Conservation (phyloP, 2,113 vertebrate genomes). For the Petroica traversi region DNA sequence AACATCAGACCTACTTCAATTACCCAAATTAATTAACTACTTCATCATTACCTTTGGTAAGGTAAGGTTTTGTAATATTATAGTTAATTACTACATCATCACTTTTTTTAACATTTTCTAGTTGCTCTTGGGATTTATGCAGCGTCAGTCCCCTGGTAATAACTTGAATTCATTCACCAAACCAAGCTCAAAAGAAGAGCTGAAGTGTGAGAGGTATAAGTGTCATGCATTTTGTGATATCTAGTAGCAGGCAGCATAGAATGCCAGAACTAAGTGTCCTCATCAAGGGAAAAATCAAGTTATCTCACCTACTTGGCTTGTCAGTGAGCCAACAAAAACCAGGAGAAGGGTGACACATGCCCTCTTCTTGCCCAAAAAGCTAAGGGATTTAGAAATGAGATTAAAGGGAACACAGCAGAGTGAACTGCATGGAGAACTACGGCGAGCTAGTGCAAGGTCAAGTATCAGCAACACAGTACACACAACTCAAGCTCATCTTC, state of each 20-base stretch:
- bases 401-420: background rate
- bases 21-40: background rate
- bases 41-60: background rate
- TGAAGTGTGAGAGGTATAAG: accelerated
- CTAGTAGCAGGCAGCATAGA: background rate
- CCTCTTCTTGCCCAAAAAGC: background rate
- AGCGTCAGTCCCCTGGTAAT: background rate
- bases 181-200: background rate
- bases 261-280: background rate
- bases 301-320: accelerated
- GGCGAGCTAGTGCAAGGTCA: background rate
- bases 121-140: background rate
- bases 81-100: background rate
- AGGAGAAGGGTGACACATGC: background rate
- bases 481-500: background rate
- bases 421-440: background rate
- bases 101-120: background rate
- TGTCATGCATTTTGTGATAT: background rate
- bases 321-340: background rate
- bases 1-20: background rate
- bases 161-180: background rate
- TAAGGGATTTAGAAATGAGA: background rate
- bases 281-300: background rate
- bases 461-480: background rate
- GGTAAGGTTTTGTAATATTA: background rate